These are phyloP conservation scores for Phorcus lineatus DNA, from an alignment of 2,888 invertebrate genomes.

Conservation along the genomic window DNA sequence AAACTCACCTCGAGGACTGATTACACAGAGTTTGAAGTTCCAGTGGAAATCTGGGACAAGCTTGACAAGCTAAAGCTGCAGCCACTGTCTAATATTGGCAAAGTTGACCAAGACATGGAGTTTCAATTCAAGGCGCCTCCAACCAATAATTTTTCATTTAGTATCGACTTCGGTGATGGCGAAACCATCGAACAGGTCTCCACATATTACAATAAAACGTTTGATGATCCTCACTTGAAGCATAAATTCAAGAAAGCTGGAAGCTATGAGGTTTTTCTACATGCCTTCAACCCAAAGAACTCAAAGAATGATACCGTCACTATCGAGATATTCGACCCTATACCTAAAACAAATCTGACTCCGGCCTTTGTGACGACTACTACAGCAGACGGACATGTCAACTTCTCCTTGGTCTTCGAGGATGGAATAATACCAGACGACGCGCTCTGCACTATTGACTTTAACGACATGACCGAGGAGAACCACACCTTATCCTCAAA, in stretches of 20 bases:
- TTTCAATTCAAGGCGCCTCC: neutral
- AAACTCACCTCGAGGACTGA: neutral
- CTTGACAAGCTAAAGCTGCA: neutral
- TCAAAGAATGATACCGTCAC: neutral
- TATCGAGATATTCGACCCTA: neutral
- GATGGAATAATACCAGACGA: neutral
- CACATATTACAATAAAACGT: neutral
- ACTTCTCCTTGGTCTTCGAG: neutral
- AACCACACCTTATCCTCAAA: neutral
- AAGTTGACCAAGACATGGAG: neutral
- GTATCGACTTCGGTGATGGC: conserved; percentile 15
- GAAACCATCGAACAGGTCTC: neutral
- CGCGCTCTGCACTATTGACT: neutral
- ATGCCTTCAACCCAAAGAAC: neutral
- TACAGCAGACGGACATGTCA: neutral
- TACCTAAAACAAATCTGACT: neutral
- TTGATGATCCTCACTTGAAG: neutral
- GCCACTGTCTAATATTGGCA: neutral
- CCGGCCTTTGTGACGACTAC: neutral
- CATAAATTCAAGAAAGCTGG: neutral
- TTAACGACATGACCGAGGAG: neutral
- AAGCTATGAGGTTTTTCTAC: neutral
- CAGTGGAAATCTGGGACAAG: neutral
- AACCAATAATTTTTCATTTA: neutral
- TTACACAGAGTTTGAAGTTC: neutral